Evolutionary conservation across 2,113 vertebrate species (phyloP).

Genomic region (Indri indri): DNA sequence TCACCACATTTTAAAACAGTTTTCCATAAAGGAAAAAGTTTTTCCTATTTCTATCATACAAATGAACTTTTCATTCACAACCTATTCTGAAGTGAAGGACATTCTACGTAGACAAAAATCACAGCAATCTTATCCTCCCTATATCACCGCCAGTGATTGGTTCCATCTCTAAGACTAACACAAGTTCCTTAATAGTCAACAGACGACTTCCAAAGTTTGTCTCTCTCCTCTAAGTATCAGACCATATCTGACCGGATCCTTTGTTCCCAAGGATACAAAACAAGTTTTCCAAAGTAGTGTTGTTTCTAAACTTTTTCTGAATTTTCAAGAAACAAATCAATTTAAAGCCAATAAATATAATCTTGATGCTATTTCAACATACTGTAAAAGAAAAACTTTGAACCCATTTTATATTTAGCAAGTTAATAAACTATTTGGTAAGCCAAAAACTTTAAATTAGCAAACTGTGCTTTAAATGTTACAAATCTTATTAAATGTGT

Average conservation of each 20-base stretch:
- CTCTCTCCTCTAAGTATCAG: background rate
- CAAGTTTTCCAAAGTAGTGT: slow-evolving; percentile 22
- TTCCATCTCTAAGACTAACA: background rate
- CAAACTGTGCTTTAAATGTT: slow-evolving; percentile 19
- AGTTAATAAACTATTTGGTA: slow-evolving; percentile 19
- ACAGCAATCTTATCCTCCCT: background rate
- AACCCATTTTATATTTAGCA: slow-evolving; percentile 31
- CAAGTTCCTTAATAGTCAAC: background rate
- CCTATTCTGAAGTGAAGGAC: background rate
- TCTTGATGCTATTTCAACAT: slow-evolving; percentile 21
- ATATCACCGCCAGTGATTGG: background rate
- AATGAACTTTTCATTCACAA: background rate
- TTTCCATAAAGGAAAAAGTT: slow-evolving; percentile 6
- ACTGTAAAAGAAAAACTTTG: background rate
- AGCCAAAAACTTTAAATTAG: slow-evolving; percentile 15
- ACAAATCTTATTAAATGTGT: slow-evolving; percentile 2
- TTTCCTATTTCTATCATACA: slow-evolving; percentile 12
- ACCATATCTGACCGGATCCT: background rate
- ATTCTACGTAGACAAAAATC: background rate
- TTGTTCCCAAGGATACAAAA: slow-evolving; percentile 29
- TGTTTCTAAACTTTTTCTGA: slow-evolving; percentile 23
- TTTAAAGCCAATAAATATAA: slow-evolving; percentile 30
- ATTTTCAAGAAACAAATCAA: slow-evolving; percentile 31
- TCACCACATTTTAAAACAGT: background rate
- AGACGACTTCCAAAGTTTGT: background rate